phyloP scores from a whole-genome alignment of 2,113 vertebrate genomes.

The Copsychus sechellarum region DNA sequence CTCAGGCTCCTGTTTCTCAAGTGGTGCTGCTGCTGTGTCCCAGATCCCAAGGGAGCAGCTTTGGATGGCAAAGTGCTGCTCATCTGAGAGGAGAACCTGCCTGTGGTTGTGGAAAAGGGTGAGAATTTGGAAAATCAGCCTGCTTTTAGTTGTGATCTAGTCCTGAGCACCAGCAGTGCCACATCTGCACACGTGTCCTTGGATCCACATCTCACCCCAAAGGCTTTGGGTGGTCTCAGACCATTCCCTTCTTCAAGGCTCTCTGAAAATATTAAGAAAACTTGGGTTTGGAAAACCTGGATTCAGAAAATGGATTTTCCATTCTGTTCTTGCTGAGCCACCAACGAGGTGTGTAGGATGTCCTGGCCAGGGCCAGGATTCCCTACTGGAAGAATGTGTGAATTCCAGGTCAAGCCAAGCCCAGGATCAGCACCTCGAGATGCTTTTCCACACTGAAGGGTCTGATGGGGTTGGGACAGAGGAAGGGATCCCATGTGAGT shows the following conservation, averaged over 20 bases:
- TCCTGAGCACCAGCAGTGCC: background rate
- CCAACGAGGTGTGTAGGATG: accelerated
- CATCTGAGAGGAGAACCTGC: background rate
- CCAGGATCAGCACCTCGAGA: background rate
- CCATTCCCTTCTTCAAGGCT: background rate
- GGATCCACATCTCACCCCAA: background rate
- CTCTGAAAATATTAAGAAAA: background rate
- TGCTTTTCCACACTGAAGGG: background rate
- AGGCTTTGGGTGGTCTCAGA: background rate
- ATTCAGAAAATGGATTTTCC: background rate
- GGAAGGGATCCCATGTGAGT: background rate
- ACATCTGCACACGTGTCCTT: accelerated
- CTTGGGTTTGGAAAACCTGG: background rate
- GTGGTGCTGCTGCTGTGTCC: background rate
- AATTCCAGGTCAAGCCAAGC: background rate
- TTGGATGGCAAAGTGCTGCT: background rate
- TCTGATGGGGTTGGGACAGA: background rate
- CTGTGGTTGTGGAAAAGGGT: background rate
- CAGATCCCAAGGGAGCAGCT: background rate
- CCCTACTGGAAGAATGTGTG: background rate
- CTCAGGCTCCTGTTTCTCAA: background rate
- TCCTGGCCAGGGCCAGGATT: background rate
- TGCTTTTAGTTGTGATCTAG: background rate
- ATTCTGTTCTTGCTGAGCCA: background rate
- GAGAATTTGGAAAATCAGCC: background rate